These are phyloP conservation scores for Drosophila niveifrons DNA, from an alignment of 2,888 invertebrate species.

Conservation along the genomic window DNA sequence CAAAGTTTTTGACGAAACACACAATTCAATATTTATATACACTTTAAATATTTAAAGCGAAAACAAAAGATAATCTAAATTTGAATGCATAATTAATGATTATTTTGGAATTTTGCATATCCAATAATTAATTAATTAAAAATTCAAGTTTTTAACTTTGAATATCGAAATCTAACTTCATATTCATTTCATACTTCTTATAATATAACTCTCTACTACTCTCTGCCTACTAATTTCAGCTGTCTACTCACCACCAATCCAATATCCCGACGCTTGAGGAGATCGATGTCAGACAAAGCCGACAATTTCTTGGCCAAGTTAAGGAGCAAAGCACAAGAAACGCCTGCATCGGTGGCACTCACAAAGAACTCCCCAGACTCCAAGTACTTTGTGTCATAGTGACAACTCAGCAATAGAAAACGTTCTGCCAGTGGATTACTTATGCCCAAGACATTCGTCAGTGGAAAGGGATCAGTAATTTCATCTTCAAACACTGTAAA, in stretches of 20 bases:
- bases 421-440: conserved; percentile 88
- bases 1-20: no score
- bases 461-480: conserved; percentile 70
- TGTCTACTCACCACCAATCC: conserved; percentile 49
- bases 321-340: conserved; percentile 96
- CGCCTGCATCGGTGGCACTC: conserved; percentile 96
- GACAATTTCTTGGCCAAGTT: conserved; percentile 89
- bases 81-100: no score
- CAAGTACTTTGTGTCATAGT: conserved; percentile 91
- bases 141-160: no score
- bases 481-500: conserved; percentile 24
- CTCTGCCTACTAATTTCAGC: conserved; percentile 42
- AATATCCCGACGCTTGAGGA: conserved; percentile 87
- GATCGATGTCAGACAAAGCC: conserved; percentile 82
- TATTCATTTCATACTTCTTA: no score
- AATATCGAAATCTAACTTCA: no score
- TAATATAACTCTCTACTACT: no score
- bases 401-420: conserved; percentile 90
- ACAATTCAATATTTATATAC: no score
- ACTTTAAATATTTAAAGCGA: no score
- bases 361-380: conserved; percentile 68
- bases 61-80: no score
- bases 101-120: no score
- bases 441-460: conserved; percentile 89
- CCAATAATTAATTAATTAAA: no score